Evolutionary conservation across 2,888 invertebrate genomes (phyloP).

Genomic region (Acanthococcus lagerstroemiae): DNA sequence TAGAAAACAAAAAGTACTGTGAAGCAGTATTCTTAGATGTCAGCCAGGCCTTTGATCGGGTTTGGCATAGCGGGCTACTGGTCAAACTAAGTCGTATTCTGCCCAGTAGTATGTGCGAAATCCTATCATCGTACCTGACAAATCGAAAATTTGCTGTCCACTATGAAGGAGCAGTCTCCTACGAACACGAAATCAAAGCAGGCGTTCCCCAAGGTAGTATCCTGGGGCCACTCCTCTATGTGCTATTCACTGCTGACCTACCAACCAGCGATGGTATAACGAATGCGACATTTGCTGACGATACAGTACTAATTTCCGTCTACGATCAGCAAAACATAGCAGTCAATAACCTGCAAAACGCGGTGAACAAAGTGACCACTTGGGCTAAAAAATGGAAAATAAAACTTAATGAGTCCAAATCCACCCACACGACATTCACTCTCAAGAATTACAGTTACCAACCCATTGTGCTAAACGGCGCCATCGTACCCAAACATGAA

Average conservation of each 20-base stretch:
- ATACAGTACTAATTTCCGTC: background rate
- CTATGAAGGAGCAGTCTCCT: background rate
- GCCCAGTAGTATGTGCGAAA: background rate
- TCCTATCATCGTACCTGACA: background rate
- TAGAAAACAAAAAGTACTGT: background rate
- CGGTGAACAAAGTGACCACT: background rate
- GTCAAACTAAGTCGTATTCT: background rate
- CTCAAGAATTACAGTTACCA: background rate
- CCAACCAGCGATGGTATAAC: background rate
- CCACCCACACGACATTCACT: background rate
- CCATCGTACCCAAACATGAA: background rate
- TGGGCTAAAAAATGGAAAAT: constrained; percentile 3
- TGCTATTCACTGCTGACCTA: background rate
- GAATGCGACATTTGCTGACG: background rate
- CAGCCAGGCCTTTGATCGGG: background rate
- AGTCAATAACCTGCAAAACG: background rate
- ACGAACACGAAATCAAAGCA: background rate
- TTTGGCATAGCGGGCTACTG: background rate
- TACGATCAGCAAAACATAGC: background rate
- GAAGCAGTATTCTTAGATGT: background rate
- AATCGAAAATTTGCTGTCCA: background rate
- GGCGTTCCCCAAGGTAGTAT: constrained; percentile 1
- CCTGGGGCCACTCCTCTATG: background rate
- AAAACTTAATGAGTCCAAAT: constrained; percentile 3
- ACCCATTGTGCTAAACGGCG: background rate